Percentiles rank a stretch among this genome's conserved stretches.
Evolutionary conservation across 1,140 invertebrate species (phyloP).

Genomic region (Zaprionus africanus): DNA sequence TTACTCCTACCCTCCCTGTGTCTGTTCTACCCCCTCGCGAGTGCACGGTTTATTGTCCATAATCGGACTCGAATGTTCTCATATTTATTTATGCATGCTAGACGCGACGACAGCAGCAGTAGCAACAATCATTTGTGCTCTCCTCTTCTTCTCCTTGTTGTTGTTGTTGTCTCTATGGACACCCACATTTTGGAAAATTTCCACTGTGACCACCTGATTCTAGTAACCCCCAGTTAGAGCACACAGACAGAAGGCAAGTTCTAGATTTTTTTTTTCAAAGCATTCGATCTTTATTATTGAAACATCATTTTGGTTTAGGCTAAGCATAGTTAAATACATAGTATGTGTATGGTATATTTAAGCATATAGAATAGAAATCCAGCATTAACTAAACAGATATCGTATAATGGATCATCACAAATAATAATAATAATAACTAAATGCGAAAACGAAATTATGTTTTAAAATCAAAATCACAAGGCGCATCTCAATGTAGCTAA

Average conservation of each 20-base stretch:
- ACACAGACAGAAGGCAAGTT: background rate
- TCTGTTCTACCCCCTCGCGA: constrained; percentile 5
- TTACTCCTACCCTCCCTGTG: background rate
- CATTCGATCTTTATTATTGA: constrained; percentile 48
- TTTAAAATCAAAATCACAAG: constrained; percentile 49
- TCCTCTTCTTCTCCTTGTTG: background rate
- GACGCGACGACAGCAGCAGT: constrained; percentile 10
- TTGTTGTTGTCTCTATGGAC: constrained; percentile 18
- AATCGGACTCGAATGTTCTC: constrained; percentile 49
- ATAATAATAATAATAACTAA: constrained; percentile 36
- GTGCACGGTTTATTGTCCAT: constrained; percentile 30
- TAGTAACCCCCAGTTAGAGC: background rate
- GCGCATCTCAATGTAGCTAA: constrained; percentile 22
- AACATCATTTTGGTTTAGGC: constrained; percentile 38
- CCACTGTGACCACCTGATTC: constrained; percentile 52
- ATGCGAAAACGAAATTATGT: constrained; percentile 28
- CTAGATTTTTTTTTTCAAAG: constrained; percentile 28
- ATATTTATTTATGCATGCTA: constrained; percentile 48
- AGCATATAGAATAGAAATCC: constrained; percentile 19
- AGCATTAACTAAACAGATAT: constrained; percentile 21
- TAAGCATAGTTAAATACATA: constrained; percentile 37
- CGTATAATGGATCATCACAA: constrained; percentile 33
- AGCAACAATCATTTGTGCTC: background rate
- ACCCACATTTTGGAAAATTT: constrained; percentile 57
- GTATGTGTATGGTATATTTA: constrained; percentile 19